Percentiles rank a stretch among this genome's conserved stretches.
phyloP scores from a whole-genome alignment of 1,140 invertebrate species.

The Diorhabda sublineata region DNA sequence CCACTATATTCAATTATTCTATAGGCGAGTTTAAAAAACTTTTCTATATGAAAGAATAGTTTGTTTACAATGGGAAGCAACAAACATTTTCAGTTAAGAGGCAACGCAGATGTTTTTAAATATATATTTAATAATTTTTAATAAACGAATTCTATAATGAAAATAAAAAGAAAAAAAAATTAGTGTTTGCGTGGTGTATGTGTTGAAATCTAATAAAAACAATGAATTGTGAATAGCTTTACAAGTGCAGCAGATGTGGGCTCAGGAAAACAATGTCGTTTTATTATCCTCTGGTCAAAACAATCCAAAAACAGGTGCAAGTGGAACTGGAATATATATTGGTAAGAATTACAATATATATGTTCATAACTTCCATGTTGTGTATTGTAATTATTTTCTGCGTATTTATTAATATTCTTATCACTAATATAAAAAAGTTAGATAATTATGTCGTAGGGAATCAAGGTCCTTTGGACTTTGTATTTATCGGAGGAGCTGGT shows the following conservation, averaged over 20 bases:
- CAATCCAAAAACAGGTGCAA: conserved; percentile 45
- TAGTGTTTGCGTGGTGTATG: too few species aligned
- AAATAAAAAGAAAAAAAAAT: too few species aligned
- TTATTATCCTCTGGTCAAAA: conserved; percentile 54
- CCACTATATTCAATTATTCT: too few species aligned
- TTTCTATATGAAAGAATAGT: too few species aligned
- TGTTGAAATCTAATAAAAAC: too few species aligned
- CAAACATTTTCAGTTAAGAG: too few species aligned
- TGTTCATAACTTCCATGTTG: too few species aligned
- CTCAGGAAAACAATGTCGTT: conserved; percentile 50
- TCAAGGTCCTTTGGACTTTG: conserved; percentile 8
- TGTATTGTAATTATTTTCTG: background rate
- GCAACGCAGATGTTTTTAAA: too few species aligned
- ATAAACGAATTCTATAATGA: too few species aligned
- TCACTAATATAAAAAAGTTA: background rate
- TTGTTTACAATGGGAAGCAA: too few species aligned
- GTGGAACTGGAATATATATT: conserved; percentile 49
- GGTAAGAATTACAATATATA: conserved; percentile 32
- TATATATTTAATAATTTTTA: too few species aligned
- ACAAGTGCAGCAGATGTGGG: conserved; percentile 53
- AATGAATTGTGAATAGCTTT: conserved; percentile 34
- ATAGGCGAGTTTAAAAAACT: too few species aligned
- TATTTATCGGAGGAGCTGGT: conserved; percentile 14
- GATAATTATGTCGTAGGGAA: background rate
- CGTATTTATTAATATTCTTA: background rate